Base-by-base conservation (phyloP, 2,888 invertebrate species). In the Adela reaumurella region DNA sequence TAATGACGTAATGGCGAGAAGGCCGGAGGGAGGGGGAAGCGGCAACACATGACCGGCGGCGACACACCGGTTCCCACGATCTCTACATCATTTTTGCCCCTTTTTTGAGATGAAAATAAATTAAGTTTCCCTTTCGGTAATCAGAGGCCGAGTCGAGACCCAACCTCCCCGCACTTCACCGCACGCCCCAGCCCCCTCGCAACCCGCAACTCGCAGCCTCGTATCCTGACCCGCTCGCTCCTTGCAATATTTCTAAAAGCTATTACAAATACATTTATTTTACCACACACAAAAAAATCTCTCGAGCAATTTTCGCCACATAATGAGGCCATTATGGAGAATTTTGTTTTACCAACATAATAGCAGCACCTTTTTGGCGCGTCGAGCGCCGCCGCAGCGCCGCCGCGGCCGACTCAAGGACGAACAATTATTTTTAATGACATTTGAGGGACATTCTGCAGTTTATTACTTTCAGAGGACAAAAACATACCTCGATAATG, bases 301-400 rank as follows among this genome's bases (percentile, higher is more conserved):
- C 71, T 73, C 68, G 70, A 64, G 69, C 78, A 78, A 78, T 78
- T 78, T 78, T 77, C 78, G 78, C 78, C 77, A 77, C 71, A 76
- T 78, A 78, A 78, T 78, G 70, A 77, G 77, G 72, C 77, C 70
- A 78, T 78, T 78, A 78, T 70, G 71, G 69, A 64, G 77, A 74
- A 78, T 78, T 78, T 73, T 74, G 74, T 77, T 78, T 77, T 76
- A 78, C 77, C 74, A 77, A 78, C 77, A 77, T 77, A 77, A 78
- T 78, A 78, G 70, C 74, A 64, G 73, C 71, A 74, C 65, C 74
- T 70, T 71, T 74, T 74, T 46, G 45, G 24, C n/a, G 19, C 19
- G n/a, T n/a, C n/a, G n/a, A n/a, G 45, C 45, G 3, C 59, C 53
- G 63, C 61, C 62, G 49, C 47, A 46, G 3, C 55, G 57, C 57